A percentile compares a stretch with the other conserved stretches of the same genome.
Evolutionary conservation across 2,888 invertebrate genomes (phyloP).

Genomic region (Latrodectus elegans): DNA sequence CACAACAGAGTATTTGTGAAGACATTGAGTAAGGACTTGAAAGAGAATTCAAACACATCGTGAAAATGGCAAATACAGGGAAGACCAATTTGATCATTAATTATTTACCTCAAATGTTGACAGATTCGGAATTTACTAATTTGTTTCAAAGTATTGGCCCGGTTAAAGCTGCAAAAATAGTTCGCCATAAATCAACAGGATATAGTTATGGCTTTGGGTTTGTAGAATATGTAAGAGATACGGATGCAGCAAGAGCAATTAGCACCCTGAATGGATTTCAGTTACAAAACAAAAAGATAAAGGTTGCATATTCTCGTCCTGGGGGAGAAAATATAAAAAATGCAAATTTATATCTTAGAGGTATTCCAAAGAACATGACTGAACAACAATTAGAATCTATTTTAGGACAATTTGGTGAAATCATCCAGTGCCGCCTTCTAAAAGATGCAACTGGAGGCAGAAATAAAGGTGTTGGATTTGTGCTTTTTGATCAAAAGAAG

Average conservation of each 20-base stretch:
- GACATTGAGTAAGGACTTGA: constrained; percentile 5
- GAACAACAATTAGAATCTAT: constrained; percentile 88
- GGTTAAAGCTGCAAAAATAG: constrained; percentile 89
- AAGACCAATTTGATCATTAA: constrained; percentile 93
- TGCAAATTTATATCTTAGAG: constrained; percentile 94
- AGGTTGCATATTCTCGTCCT: constrained; percentile 94
- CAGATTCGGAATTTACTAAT: constrained; percentile 88
- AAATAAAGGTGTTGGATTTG: constrained; percentile 93
- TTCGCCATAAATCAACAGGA: constrained; percentile 81
- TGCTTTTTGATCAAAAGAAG: constrained; percentile 85
- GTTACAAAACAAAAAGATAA: constrained; percentile 92
- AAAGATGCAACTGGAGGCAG: constrained; percentile 90
- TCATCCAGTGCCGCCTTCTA: constrained; percentile 92
- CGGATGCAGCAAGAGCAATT: constrained; percentile 90
- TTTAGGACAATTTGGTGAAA: constrained; percentile 91
- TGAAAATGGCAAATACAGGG: constrained; percentile 34
- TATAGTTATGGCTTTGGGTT: constrained; percentile 98
- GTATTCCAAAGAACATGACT: constrained; percentile 81
- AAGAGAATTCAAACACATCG: constrained; percentile 12
- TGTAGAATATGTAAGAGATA: constrained; percentile 89
- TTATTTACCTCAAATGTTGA: constrained; percentile 94
- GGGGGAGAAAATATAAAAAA: constrained; percentile 94
- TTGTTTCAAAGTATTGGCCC: constrained; percentile 92
- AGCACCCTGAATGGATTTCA: constrained; percentile 89
- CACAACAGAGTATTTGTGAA: neutral